Conservation (phyloP, 37 sponge, comb jelly and placozoan genomes). For the Hexactinellida sp. region DNA sequence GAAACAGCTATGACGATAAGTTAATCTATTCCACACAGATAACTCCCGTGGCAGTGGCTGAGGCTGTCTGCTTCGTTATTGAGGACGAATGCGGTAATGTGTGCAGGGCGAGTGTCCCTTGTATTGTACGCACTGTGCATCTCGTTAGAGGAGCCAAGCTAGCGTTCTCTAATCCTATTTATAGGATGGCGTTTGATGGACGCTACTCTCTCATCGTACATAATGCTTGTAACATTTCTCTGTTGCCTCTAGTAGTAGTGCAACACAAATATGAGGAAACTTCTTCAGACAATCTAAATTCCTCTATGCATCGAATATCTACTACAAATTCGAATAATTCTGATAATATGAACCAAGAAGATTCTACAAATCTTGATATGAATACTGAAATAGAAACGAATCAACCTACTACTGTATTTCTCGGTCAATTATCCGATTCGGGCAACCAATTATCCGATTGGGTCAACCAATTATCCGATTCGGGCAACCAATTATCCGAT, state of each 20-base stretch:
- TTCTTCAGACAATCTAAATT: too few species aligned
- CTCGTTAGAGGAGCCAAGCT: not conserved
- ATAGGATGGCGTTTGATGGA: not conserved
- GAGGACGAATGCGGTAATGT: not conserved
- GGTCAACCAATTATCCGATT: too few species aligned
- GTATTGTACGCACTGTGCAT: not conserved
- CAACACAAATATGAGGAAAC: too few species aligned
- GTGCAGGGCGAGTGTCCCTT: not conserved
- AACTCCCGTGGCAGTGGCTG: not conserved
- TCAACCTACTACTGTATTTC: too few species aligned
- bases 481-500: too few species aligned
- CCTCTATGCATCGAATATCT: not conserved
- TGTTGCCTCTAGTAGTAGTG: not conserved
- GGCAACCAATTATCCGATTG: too few species aligned
- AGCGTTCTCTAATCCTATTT: not conserved
- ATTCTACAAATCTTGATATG: too few species aligned
- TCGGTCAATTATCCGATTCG: too few species aligned
- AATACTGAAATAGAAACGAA: too few species aligned
- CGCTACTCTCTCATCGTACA: not conserved
- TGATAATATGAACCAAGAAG: too few species aligned
- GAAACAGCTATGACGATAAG: not conserved
- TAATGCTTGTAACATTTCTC: not conserved
- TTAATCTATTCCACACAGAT: not conserved
- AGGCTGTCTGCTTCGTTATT: not conserved
- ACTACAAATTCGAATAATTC: too few species aligned